These are phyloP conservation scores for Paramormyrops hopkinsi DNA, from an alignment of 2,797 vertebrate genomes.

Conservation along the genomic window DNA sequence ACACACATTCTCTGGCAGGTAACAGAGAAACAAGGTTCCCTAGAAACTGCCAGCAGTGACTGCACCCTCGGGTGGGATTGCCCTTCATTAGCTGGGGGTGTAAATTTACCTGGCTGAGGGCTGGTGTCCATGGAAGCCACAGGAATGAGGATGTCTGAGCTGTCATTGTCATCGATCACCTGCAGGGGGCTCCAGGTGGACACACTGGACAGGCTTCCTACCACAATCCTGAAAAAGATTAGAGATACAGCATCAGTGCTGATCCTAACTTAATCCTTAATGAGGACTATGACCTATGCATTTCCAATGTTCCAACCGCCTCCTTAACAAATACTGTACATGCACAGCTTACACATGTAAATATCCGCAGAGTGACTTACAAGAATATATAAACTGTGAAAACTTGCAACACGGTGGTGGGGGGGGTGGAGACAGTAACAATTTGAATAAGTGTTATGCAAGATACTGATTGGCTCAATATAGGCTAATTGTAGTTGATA, in stretches of 20 bases:
- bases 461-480: background rate
- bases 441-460: background rate
- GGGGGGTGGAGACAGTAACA: background rate
- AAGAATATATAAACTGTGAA: background rate
- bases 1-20: background rate
- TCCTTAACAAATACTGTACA: background rate
- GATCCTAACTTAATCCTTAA: background rate
- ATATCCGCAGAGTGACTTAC: background rate
- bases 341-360: background rate
- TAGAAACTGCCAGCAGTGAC: background rate
- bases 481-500: background rate
- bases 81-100: background rate
- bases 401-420: background rate
- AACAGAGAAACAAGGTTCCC: background rate
- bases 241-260: background rate
- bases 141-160: slow-evolving; percentile 77
- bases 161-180: slow-evolving; percentile 64
- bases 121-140: slow-evolving; percentile 63
- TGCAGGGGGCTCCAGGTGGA: slow-evolving; percentile 82
- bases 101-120: slow-evolving; percentile 66
- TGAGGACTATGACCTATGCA: background rate
- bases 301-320: background rate
- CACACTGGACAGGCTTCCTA: slow-evolving; percentile 68
- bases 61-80: background rate
- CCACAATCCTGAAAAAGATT: slow-evolving; percentile 58